Evolutionary conservation across 2,888 invertebrate species (phyloP), one percentile per base, ranked within the genome.

Genomic region (Sericinus montela): DNA sequence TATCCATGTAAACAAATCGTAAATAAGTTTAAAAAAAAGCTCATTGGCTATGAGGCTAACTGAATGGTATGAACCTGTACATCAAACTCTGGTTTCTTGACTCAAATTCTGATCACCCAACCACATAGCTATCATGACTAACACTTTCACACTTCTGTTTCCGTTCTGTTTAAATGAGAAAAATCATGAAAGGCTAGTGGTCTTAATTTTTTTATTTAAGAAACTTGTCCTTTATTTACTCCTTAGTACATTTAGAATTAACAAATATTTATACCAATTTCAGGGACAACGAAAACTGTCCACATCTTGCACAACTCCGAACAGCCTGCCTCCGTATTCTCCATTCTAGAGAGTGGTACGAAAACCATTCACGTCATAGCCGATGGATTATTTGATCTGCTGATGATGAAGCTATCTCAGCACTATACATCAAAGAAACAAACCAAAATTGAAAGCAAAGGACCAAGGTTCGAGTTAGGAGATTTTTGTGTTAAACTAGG

Each of bases 291-390:
- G 52, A 93, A 95, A 65, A 94, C 95, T 0, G 94, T 98, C 0
- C 97, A 98, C 78, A 94, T 98, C n/a, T 90, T 98, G 7, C 98
- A 98, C 83, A 97, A 98, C 78, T 97, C 97, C 0, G 98, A 98
- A 72, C 96, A 97, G 69, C 98, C 98, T 0, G 97, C 97, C 0
- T 95, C 98, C 0, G 97, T 97, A 1, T 98, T 98, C 82, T 95
- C 97, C 7, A 92, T 98, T 23, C 88, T 98, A 6, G 98, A 98
- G 65, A 94, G 94, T 42, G 97, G 96, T 0, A 93, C 92, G 9
- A 96, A 96, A 72, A 94, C 94, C 52, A 94, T 97, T 25, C 95
- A 97, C 1, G 90, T 98, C 0, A 95, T 97, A 28, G 97, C 98
- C 0, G 98, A 98, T 70, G 94, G 94, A 1, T 89, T 98, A 1